A percentile compares a stretch with the other conserved stretches of the same genome.
Evolutionary conservation across 2,888 invertebrate genomes (phyloP).

Genomic region (Nephrotoma flavescens): DNA sequence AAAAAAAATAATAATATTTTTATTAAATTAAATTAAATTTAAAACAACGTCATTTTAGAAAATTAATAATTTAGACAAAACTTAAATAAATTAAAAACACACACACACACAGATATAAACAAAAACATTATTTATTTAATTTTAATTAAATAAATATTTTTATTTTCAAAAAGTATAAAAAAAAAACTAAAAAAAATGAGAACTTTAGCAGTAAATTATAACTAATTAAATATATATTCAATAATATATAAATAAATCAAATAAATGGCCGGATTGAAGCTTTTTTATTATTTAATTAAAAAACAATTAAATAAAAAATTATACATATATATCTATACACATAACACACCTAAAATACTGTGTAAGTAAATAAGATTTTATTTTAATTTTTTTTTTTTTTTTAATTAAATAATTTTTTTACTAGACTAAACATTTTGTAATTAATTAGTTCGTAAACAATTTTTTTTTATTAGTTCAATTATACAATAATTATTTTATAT

Average conservation of each 20-base stretch:
- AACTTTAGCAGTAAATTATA: background rate
- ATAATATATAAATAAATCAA: background rate
- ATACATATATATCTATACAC: background rate
- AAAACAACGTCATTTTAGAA: background rate
- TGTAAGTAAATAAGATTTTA: background rate
- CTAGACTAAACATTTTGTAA: background rate
- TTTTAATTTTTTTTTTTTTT: background rate
- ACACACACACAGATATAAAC: background rate
- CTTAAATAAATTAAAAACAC: background rate
- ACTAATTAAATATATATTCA: background rate
- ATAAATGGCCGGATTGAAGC: background rate
- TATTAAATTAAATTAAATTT: background rate
- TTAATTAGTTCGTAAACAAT: background rate
- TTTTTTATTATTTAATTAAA: background rate
- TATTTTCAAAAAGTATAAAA: background rate
- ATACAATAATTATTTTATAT: background rate
- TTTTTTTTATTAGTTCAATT: background rate
- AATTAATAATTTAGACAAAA: background rate
- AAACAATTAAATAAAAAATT: background rate
- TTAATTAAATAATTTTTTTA: background rate
- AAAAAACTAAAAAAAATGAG: background rate
- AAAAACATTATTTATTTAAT: background rate
- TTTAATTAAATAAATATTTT: background rate
- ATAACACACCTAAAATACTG: background rate
- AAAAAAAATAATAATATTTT: slow-evolving; percentile 4